A percentile compares a stretch with the other conserved stretches of the same genome.
Evolutionary conservation across 2,888 invertebrate genomes (phyloP).

Genomic region (Mesopsocus fuscifrons): DNA sequence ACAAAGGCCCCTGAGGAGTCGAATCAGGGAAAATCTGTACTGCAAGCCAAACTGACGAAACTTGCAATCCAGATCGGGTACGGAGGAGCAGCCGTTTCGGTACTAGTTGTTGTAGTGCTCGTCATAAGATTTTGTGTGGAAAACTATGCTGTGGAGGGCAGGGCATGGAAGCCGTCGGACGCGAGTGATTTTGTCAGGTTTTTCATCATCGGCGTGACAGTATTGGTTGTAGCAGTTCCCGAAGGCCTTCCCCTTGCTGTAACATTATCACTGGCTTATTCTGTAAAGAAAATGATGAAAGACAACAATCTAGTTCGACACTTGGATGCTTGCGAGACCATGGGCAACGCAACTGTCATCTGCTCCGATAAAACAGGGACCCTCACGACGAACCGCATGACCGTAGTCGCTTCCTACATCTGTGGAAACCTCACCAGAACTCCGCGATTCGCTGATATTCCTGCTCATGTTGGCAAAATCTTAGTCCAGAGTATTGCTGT

Average conservation of each 20-base stretch:
- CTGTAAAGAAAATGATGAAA: constrained; percentile 41
- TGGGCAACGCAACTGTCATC: constrained; percentile 42
- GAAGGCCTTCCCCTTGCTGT: constrained; percentile 41
- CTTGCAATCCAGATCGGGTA: constrained; percentile 48
- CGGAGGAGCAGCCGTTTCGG: constrained; percentile 39
- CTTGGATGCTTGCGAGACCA: constrained; percentile 43
- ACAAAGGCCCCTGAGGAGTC: constrained; percentile 13
- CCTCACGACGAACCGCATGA: constrained; percentile 41
- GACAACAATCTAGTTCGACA: constrained; percentile 42
- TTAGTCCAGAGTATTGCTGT: constrained; percentile 32
- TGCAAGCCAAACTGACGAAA: constrained; percentile 42
- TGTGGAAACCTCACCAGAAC: constrained; percentile 26
- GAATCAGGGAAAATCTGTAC: constrained; percentile 27
- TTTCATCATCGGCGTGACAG: constrained; percentile 44
- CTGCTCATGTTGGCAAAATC: constrained; percentile 26
- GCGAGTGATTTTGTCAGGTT: constrained; percentile 36
- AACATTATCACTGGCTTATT: constrained; percentile 38
- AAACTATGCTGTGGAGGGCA: constrained; percentile 19
- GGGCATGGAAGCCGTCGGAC: constrained; percentile 25
- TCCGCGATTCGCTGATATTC: constrained; percentile 29
- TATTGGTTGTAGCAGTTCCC: constrained; percentile 40
- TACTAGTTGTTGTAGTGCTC: constrained; percentile 39
- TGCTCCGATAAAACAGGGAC: constrained; percentile 49
- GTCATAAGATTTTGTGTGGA: constrained; percentile 36
- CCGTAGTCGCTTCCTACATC: constrained; percentile 34